Evolutionary conservation across 2,888 invertebrate species (phyloP), one percentile per base, ranked within the genome.

Genomic region (Hirudinaria manillensis): DNA sequence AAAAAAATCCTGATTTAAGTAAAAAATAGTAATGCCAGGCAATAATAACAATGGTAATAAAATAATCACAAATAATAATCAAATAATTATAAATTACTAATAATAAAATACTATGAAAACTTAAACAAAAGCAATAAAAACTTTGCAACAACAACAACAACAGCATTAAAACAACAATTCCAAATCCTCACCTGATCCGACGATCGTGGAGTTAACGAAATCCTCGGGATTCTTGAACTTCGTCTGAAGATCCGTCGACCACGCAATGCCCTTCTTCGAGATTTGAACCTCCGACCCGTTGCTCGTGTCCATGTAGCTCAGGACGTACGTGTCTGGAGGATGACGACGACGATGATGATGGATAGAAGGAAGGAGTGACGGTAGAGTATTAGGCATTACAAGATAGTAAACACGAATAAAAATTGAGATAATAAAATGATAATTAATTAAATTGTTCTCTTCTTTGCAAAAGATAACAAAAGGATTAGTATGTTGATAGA

Each of bases 161-260:
- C 27, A 56, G 3, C 3, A 56, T 56, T 21, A 27, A 4, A 3
- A 56, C 56, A 56, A 21, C 53, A 53, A 56, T 3, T 36, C 4
- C 36, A 36, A n/a, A n/a, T 21, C 53, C 21, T 56, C 36, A 55
- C 55, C 72, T 53, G 24, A 4, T 3, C 70, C 70, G 4, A 45
- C 6, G 10, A 36, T 38, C 3, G 72, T 24, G 32, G 53, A n/a
- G 24, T 53, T 34, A 7, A 55, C 10, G 29, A 27, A 72, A 10
- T 29, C 72, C 1, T 2, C n/a, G 13, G 98, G 98, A 87, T 99
- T 99, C 75, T 89, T 89, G 86, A 98, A 99, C 86, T 99, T 99
- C 38, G 93, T 92, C 53, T 90, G 88, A 83, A 92, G 94, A 85
- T 99, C 99, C 0, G 98, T 95, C 0, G 90, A 90, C 99, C 99